Conservation (phyloP, 53 echinoderm and acorn worm genomes). For the Crossaster papposus region DNA sequence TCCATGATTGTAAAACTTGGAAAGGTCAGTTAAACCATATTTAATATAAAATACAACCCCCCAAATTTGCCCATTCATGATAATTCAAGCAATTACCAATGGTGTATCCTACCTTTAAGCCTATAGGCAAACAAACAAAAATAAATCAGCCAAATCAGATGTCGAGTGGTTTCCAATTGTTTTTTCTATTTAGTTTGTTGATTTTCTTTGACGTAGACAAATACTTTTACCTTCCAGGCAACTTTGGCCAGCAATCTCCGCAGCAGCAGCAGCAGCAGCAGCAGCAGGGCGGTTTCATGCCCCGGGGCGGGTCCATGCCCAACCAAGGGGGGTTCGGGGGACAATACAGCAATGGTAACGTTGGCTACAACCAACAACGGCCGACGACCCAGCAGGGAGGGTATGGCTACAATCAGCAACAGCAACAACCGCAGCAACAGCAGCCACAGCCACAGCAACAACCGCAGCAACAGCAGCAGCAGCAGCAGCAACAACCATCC, state of each 20-base stretch:
- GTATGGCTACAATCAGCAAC: slow-evolving; percentile 30
- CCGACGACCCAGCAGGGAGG: slow-evolving; percentile 22
- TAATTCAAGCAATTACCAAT: too few species aligned
- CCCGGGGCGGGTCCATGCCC: slow-evolving; percentile 32
- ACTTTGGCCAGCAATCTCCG: slow-evolving; percentile 17
- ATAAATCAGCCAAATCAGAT: too few species aligned
- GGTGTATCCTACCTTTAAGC: too few species aligned
- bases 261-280: slow-evolving; percentile 22
- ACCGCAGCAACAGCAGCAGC: slow-evolving; percentile 36
- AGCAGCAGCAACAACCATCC: slow-evolving; percentile 50
- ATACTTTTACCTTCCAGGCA: slow-evolving; percentile 2
- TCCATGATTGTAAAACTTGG: too few species aligned
- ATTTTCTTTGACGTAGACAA: too few species aligned
- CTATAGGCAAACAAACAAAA: too few species aligned
- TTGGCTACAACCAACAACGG: slow-evolving; percentile 31
- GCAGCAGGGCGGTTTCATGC: slow-evolving; percentile 31
- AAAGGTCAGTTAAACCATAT: too few species aligned
- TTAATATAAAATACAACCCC: too few species aligned
- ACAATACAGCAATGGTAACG: slow-evolving; percentile 38
- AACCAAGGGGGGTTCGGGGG: slow-evolving; percentile 50
- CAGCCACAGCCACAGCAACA: slow-evolving; percentile 35
- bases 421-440: slow-evolving; percentile 26
- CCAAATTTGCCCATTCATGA: too few species aligned
- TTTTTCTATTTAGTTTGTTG: too few species aligned
- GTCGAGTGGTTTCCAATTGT: too few species aligned